A percentile compares a stretch with the other conserved stretches of the same genome.
Evolutionary conservation across 2,113 vertebrate species (phyloP).

Genomic region (Romanogobio albipinnatus): DNA sequence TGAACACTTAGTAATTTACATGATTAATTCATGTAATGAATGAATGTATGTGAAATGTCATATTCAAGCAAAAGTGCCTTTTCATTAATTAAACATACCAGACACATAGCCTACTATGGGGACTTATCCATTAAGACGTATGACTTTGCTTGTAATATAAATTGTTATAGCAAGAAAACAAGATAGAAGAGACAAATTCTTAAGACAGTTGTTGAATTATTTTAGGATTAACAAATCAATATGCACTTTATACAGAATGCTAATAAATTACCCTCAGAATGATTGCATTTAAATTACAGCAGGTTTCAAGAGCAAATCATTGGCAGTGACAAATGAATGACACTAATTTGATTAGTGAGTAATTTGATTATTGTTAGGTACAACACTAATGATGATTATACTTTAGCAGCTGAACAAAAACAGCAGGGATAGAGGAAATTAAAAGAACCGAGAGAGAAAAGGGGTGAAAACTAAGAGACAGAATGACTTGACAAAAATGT

Average conservation of each 20-base stretch:
- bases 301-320: constrained; percentile 7
- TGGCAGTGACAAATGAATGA: constrained; percentile 19
- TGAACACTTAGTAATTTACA: background rate
- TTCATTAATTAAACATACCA: background rate
- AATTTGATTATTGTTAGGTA: constrained; percentile 31
- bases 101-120: background rate
- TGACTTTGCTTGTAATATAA: background rate
- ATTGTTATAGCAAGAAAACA: background rate
- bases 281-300: constrained; percentile 20
- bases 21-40: background rate
- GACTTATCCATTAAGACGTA: background rate
- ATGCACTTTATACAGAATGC: background rate
- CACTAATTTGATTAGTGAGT: constrained; percentile 29
- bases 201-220: background rate
- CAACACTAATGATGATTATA: constrained; percentile 5
- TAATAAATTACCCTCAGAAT: constrained; percentile 15
- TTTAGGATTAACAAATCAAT: constrained; percentile 10
- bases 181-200: background rate
- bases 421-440: constrained; percentile 1
- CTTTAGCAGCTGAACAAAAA: constrained; percentile 8
- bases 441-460: background rate
- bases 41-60: background rate
- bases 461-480: background rate
- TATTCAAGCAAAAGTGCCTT: background rate
- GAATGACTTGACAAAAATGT: background rate